Percentiles rank a stretch among this genome's conserved stretches.
Evolutionary conservation across 2,797 vertebrate species (phyloP).

Genomic region (Pseudochirops corinnae): DNA sequence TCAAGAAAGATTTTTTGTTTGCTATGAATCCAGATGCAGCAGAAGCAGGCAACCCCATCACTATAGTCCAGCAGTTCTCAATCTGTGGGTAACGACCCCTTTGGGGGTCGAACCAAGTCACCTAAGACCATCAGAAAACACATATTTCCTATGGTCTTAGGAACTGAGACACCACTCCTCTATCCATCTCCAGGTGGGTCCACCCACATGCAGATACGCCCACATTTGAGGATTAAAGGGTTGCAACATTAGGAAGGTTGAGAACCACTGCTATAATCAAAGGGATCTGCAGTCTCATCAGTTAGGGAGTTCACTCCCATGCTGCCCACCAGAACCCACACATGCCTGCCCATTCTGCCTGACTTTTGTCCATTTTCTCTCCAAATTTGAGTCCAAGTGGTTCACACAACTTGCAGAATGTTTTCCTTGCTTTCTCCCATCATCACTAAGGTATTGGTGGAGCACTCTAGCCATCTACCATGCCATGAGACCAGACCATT

Average conservation of each 20-base stretch:
- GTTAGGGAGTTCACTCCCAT: background rate
- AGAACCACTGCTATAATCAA: too few relatives aligned
- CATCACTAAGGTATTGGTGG: background rate
- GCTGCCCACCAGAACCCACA: background rate
- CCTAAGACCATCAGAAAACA: too few relatives aligned
- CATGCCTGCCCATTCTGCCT: background rate
- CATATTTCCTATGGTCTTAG: too few relatives aligned
- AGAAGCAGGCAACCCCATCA: background rate
- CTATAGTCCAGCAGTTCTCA: background rate
- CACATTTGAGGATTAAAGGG: too few relatives aligned
- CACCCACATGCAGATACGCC: too few relatives aligned
- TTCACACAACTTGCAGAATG: background rate
- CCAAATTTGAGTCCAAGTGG: background rate
- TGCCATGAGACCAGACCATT: background rate
- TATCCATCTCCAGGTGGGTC: too few relatives aligned
- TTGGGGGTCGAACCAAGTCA: too few relatives aligned
- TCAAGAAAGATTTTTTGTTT: background rate
- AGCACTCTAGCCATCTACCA: background rate
- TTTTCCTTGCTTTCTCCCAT: background rate
- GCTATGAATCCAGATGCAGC: background rate
- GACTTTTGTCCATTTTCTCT: background rate
- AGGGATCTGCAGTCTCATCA: background rate
- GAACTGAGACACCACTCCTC: too few relatives aligned
- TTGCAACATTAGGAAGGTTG: too few relatives aligned
- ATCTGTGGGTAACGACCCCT: too few relatives aligned